Conservation (phyloP, 1,140 invertebrate genomes). For the Asbolus verrucosus region DNA sequence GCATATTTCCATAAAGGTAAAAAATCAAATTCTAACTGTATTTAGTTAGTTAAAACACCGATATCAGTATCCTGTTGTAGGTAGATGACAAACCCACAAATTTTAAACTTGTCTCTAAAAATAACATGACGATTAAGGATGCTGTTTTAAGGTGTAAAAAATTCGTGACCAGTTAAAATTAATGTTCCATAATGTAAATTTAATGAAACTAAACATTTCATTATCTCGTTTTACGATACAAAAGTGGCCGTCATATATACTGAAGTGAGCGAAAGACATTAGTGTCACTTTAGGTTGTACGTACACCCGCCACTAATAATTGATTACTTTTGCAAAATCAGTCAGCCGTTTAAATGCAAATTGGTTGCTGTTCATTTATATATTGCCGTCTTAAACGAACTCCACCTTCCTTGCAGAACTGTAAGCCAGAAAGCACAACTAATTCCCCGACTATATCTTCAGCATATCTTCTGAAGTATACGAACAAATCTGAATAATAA, state of each 20-base stretch:
- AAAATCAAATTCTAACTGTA: too few species aligned
- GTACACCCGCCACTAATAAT: slow-evolving; percentile 43
- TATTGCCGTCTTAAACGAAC: slow-evolving; percentile 31
- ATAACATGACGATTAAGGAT: neutral
- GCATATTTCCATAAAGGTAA: too few species aligned
- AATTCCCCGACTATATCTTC: neutral
- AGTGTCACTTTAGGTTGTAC: slow-evolving; percentile 40
- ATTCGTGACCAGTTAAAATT: slow-evolving; percentile 38
- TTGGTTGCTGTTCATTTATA: slow-evolving; percentile 40
- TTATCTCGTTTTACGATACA: slow-evolving; percentile 43
- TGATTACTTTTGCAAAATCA: slow-evolving; percentile 44
- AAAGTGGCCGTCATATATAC: slow-evolving; percentile 35
- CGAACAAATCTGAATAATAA: slow-evolving; percentile 19
- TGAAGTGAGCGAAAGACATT: slow-evolving; percentile 37
- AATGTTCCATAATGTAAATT: slow-evolving; percentile 43
- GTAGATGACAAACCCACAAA: too few species aligned
- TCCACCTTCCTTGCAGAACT: slow-evolving; percentile 8
- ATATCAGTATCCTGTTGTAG: too few species aligned
- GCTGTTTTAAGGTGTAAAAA: slow-evolving; percentile 36
- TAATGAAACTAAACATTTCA: slow-evolving; percentile 45
- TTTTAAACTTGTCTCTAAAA: too few species aligned
- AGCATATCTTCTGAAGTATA: neutral
- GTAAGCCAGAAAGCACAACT: slow-evolving; percentile 34
- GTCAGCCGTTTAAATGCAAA: slow-evolving; percentile 44
- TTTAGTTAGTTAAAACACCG: too few species aligned